These are phyloP conservation scores for Papio anubis DNA, from an alignment of 2,113 vertebrate species.

Conservation along the genomic window DNA sequence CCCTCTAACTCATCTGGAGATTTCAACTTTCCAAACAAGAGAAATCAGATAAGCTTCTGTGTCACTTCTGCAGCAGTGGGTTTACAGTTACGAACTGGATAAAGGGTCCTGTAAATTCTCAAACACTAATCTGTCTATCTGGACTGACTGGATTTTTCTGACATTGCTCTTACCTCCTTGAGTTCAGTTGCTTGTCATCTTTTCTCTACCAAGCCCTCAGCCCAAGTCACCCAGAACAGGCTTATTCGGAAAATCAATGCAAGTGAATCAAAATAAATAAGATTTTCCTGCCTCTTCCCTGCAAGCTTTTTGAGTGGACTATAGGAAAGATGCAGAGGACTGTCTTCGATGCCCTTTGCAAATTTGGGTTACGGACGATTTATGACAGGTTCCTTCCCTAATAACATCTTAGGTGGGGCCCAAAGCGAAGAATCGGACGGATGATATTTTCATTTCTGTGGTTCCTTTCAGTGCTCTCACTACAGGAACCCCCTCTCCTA, in stretches of 20 bases:
- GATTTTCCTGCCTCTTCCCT: neutral
- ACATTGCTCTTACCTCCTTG: neutral
- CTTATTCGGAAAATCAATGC: neutral
- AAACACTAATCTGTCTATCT: neutral
- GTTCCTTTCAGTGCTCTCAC: neutral
- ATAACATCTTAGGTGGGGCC: neutral
- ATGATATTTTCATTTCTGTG: neutral
- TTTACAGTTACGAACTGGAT: neutral
- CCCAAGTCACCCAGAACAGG: neutral
- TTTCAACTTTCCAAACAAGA: neutral
- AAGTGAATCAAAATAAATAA: neutral
- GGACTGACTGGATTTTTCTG: neutral
- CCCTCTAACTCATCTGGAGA: neutral
- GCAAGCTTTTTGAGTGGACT: neutral
- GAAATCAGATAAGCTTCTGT: neutral
- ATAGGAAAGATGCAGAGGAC: neutral
- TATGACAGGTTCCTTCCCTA: neutral
- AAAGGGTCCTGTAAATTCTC: neutral
- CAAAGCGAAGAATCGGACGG: neutral
- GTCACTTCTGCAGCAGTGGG: neutral
- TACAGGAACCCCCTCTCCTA: neutral
- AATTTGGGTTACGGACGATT: neutral
- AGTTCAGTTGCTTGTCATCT: conserved; percentile 21
- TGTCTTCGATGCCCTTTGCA: neutral
- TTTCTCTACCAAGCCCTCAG: neutral